phyloP scores from a whole-genome alignment of 2,113 vertebrate species.

The Amphiprion percula region DNA sequence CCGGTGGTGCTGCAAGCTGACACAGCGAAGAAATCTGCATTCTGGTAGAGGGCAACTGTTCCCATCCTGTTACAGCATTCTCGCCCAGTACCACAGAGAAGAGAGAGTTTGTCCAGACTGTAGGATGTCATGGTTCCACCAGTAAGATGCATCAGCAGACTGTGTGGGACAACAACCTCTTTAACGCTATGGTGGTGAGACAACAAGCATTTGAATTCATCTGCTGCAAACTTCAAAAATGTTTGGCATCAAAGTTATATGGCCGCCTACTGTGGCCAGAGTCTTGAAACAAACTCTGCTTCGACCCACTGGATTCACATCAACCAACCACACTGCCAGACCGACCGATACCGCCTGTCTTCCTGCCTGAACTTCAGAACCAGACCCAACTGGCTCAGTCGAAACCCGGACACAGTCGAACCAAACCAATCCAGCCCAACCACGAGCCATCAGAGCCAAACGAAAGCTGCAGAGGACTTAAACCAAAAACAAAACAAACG shows the following conservation, averaged over 20 bases:
- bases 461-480: slow-evolving; percentile 24
- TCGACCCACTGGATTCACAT: not conserved
- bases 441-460: slow-evolving; percentile 25
- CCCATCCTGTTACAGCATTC: not conserved
- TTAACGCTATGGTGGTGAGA: slow-evolving; percentile 9
- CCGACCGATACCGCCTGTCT: slow-evolving; percentile 42
- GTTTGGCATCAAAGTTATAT: not conserved
- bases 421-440: slow-evolving; percentile 20
- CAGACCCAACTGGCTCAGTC: slow-evolving; percentile 11
- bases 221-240: slow-evolving; percentile 13
- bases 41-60: slow-evolving; percentile 20
- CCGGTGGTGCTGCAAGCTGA: slow-evolving; percentile 19
- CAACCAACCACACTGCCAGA: slow-evolving; percentile 58
- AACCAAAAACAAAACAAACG: slow-evolving; percentile 13
- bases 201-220: slow-evolving; percentile 25
- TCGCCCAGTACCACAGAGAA: slow-evolving; percentile 14
- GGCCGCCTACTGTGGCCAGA: slow-evolving; percentile 12
- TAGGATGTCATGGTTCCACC: not conserved
- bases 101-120: slow-evolving; percentile 11
- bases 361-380: slow-evolving; percentile 46
- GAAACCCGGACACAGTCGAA: not conserved
- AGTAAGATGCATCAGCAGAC: not conserved
- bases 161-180: not conserved
- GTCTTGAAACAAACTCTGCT: slow-evolving; percentile 33
- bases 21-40: slow-evolving; percentile 20